Evolutionary conservation across 2,797 vertebrate species (phyloP).

Genomic region (Parauchenoglanis ngamensis): DNA sequence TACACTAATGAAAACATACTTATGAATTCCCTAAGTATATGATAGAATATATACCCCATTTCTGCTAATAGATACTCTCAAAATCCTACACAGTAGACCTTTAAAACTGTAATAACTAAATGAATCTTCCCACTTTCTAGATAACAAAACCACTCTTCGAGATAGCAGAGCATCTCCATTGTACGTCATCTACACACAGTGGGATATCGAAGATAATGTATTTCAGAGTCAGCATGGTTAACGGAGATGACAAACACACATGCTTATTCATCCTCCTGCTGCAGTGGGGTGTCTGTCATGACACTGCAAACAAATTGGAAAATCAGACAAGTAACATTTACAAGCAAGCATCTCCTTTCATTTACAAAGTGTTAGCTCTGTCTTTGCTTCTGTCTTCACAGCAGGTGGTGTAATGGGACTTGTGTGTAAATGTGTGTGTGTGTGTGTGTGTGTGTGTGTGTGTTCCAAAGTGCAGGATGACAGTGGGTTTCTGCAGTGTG

Average conservation of each 20-base stretch:
- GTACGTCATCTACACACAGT: constrained; percentile 3
- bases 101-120: not conserved
- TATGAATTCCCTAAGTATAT: too few relatives aligned
- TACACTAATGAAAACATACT: too few relatives aligned
- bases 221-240: constrained; percentile 10
- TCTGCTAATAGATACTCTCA: too few relatives aligned
- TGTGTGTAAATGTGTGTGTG: constrained; percentile 46
- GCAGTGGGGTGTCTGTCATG: constrained; percentile 40
- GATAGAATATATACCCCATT: too few relatives aligned
- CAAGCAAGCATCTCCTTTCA: constrained; percentile 43
- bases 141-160: constrained; percentile 10
- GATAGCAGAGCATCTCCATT: constrained; percentile 7
- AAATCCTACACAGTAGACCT: too few relatives aligned
- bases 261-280: constrained; percentile 43
- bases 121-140: not conserved
- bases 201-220: constrained; percentile 14
- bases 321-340: constrained; percentile 49
- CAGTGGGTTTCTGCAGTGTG: constrained; percentile 5
- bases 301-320: constrained; percentile 49
- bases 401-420: constrained; percentile 40
- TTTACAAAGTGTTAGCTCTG: constrained; percentile 3
- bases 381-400: constrained; percentile 32
- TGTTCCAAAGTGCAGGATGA: constrained; percentile 3
- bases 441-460: constrained; percentile 38
- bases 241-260: constrained; percentile 42